Percentiles rank a stretch among this genome's conserved stretches.
These are phyloP conservation scores for Plagodis dolabraria DNA, from an alignment of 2,888 invertebrate species.

Conservation along the genomic window DNA sequence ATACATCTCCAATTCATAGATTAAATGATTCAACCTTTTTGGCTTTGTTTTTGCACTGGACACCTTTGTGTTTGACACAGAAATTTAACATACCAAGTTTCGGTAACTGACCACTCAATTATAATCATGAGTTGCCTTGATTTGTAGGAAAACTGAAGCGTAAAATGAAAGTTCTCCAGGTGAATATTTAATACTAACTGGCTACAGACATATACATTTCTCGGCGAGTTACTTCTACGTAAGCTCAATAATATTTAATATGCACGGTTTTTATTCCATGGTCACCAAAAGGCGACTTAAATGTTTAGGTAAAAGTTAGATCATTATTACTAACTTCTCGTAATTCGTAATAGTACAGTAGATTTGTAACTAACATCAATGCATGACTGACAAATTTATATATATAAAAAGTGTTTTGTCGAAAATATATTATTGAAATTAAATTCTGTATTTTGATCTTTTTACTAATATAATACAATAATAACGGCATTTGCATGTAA, in stretches of 20 bases:
- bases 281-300: constrained; percentile 2
- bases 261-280: constrained; percentile 23
- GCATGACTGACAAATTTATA: constrained; percentile 13
- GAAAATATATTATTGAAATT: constrained; percentile 2
- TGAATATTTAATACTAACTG: constrained; percentile 52
- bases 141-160: constrained; percentile 65
- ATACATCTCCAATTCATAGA: no score
- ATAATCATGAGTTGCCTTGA: constrained; percentile 29
- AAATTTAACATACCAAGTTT: not conserved
- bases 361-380: constrained; percentile 47
- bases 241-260: constrained; percentile 21
- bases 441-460: constrained; percentile 12
- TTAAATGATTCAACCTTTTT: not conserved
- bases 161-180: constrained; percentile 61
- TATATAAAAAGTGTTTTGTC: not conserved
- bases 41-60: constrained; percentile 2
- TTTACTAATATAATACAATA: constrained; percentile 3
- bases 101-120: constrained; percentile 27
- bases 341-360: constrained; percentile 26
- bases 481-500: constrained; percentile 48
- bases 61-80: constrained; percentile 6
- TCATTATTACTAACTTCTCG: not conserved
- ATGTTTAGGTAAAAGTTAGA: constrained; percentile 7
- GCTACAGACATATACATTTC: constrained; percentile 35
- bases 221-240: constrained; percentile 30